Evolutionary conservation across 2,888 invertebrate species (phyloP).

Genomic region (Epirrhoe tristata): DNA sequence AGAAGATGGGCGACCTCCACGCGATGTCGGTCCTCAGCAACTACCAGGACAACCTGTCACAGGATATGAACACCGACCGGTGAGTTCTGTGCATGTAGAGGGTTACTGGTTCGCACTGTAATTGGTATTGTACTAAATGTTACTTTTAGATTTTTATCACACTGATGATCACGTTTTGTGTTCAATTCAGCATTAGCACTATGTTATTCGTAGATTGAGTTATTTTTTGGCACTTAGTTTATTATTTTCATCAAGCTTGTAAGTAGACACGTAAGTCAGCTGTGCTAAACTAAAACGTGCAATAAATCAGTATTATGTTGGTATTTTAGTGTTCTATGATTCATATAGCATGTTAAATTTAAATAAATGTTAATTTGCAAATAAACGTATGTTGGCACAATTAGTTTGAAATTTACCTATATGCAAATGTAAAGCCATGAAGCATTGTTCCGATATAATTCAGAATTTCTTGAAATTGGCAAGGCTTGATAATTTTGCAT

Average conservation of each 20-base stretch:
- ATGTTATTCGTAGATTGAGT: background rate
- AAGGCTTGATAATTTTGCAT: constrained; percentile 1
- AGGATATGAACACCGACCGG: constrained; percentile 87
- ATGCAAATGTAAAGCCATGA: background rate
- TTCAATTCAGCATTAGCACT: background rate
- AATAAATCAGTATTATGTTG: background rate
- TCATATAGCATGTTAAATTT: background rate
- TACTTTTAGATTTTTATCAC: background rate
- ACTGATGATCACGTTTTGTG: background rate
- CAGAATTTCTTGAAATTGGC: constrained; percentile 1
- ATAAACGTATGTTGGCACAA: background rate
- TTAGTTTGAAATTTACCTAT: background rate
- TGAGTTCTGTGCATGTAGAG: constrained; percentile 60
- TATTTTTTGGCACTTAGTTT: background rate
- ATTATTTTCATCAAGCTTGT: background rate
- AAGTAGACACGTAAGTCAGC: background rate
- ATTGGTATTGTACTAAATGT: background rate
- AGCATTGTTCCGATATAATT: background rate
- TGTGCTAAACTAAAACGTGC: background rate
- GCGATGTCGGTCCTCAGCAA: constrained; percentile 87
- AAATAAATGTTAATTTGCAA: background rate
- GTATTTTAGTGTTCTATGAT: background rate
- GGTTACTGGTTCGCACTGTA: background rate
- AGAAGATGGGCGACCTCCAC: constrained; percentile 76
- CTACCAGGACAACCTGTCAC: constrained; percentile 84